Base-by-base conservation (phyloP, 2,113 vertebrate species). In the Platichthys stellatus region DNA sequence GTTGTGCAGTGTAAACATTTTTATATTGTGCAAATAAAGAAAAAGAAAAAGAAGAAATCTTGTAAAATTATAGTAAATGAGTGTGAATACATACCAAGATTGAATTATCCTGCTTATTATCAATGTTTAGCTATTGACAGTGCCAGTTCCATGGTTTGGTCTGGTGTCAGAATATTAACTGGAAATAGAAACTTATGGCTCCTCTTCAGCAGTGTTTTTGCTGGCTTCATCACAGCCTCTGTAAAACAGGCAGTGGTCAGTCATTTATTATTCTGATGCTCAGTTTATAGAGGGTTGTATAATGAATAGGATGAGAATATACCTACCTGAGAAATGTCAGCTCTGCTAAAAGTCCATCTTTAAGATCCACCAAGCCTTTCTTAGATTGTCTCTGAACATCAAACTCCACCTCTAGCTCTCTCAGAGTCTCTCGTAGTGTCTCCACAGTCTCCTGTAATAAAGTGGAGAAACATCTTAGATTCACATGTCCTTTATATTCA, bases 341-440 rank as follows among this genome's bases (percentile, higher is more conserved):
- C 79, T 97, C 96, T 59, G 76, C 79, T 18, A 94, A 86, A 14
- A 98, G 94, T 67, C 91, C 93, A 68, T 80, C 92, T 78, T 93
- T 94, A 58, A 95, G 88, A 43, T 93, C 89, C 69, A 96, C 94
- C 87, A 97, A 85, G 64, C 93, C 85, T 65, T 90, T 91, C 61
- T 96, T 97, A 15, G 90, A 95, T 88, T 90, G 92, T 78, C 93
- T 94, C 88, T 97, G 96, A 61, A 95, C 89, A 49, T 95, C 93
- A 2, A 96, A 93, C 10, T 95, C 94, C 0, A 93, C 91, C 74
- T 94, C 91, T 60, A 97, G 85, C 54, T 96, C 94, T 65, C 92
- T 93, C 65, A 95, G 81, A 49, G 90, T 93, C 81, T 95, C 93
- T 84, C 95, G 93, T 88, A 97, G 88, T 76, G 93, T 93, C 67